Conservation (phyloP, 2,888 invertebrate species). For the Drosophila rubida region DNA sequence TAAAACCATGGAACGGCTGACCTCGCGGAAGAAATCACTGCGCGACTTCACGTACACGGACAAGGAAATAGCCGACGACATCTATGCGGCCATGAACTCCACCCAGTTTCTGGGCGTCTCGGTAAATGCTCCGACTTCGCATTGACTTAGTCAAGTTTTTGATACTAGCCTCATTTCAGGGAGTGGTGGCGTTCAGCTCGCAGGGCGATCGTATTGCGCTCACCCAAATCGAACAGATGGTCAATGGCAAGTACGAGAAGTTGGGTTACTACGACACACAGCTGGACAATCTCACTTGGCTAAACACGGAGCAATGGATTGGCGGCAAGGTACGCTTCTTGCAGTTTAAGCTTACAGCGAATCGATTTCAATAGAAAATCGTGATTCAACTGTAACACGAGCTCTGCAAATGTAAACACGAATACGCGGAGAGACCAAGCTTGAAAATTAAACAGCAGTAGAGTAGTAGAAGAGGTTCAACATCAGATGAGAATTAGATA, state of each 20-base stretch:
- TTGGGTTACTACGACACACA: constrained; percentile 98
- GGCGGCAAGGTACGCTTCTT: constrained; percentile 86
- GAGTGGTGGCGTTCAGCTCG: constrained; percentile 98
- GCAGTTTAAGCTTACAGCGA: neutral
- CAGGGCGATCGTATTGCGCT: constrained; percentile 99
- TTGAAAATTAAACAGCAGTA: too few relatives aligned
- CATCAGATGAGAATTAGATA: too few relatives aligned
- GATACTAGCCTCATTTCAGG: constrained; percentile 87
- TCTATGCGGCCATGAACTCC: constrained; percentile 99
- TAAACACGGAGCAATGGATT: constrained; percentile 95
- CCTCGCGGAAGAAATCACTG: constrained; percentile 91
- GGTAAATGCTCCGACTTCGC: constrained; percentile 87
- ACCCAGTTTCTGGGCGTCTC: constrained; percentile 99
- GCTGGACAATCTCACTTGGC: constrained; percentile 97
- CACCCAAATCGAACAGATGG: constrained; percentile 99
- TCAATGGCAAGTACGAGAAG: constrained; percentile 96
- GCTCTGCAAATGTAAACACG: too few relatives aligned
- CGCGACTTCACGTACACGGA: constrained; percentile 98
- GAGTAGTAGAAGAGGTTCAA: too few relatives aligned
- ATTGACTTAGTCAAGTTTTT: neutral
- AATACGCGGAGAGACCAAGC: too few relatives aligned
- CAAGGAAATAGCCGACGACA: constrained; percentile 96
- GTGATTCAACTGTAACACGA: too few relatives aligned
- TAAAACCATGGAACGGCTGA: constrained; percentile 96
- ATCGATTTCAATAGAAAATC: too few relatives aligned